These are phyloP conservation scores for Sthenelais limicola DNA, from an alignment of 2,888 invertebrate species.

Conservation along the genomic window DNA sequence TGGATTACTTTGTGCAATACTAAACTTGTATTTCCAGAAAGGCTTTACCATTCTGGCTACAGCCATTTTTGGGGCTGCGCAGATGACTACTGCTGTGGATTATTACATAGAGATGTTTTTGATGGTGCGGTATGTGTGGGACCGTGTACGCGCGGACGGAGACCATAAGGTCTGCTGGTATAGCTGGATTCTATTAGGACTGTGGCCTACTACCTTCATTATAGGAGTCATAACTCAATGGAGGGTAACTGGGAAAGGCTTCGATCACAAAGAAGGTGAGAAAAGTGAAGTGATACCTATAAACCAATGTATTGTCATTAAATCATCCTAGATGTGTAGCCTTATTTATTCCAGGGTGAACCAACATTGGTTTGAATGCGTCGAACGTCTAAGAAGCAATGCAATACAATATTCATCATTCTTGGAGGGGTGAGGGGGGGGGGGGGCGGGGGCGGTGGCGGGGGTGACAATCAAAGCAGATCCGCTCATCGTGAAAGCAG, in stretches of 20 bases:
- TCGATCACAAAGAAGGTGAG: conserved; percentile 72
- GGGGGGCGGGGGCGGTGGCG: no score
- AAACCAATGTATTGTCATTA: background rate
- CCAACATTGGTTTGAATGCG: no score
- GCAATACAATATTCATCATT: no score
- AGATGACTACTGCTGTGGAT: conserved; percentile 81
- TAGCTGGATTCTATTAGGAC: conserved; percentile 82
- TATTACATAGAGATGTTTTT: conserved; percentile 83
- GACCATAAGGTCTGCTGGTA: conserved; percentile 78
- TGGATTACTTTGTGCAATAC: conserved; percentile 80
- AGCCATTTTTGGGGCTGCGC: conserved; percentile 83
- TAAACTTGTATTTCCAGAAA: conserved; percentile 84
- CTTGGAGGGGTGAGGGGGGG: no score
- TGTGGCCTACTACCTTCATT: conserved; percentile 82
- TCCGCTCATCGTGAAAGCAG: no score
- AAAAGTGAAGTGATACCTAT: conserved; percentile 1
- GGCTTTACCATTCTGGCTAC: conserved; percentile 83
- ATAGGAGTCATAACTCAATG: conserved; percentile 81
- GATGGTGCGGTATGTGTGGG: conserved; percentile 81
- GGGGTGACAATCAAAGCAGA: no score
- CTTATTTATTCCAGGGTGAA: background rate
- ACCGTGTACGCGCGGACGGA: conserved; percentile 76
- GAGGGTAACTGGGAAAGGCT: conserved; percentile 79
- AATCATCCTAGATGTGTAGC: background rate
- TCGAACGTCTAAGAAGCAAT: no score